These are phyloP conservation scores for Oreochromis aureus DNA, from an alignment of 2,113 vertebrate species.

Conservation along the genomic window DNA sequence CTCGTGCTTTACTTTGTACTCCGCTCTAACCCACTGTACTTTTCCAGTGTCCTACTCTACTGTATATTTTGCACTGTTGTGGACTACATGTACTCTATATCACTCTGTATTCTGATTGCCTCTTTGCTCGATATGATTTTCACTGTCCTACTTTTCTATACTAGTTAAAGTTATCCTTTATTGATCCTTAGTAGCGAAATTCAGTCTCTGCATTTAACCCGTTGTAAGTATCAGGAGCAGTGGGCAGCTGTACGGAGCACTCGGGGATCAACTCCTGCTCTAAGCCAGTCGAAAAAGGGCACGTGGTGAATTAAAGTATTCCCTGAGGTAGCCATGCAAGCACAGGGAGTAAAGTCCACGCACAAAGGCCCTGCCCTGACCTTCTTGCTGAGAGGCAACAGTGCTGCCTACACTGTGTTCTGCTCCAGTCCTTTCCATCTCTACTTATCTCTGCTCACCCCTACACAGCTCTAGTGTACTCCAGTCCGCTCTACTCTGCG, in stretches of 20 bases:
- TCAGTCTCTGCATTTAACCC: not conserved
- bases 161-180: not conserved
- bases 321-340: not conserved
- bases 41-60: not conserved
- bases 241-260: not conserved
- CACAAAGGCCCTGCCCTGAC: not conserved
- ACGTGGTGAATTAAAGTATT: not conserved
- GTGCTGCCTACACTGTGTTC: not conserved
- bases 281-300: not conserved
- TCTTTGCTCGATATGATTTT: not conserved
- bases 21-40: not conserved
- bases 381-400: not conserved
- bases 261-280: not conserved
- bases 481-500: not conserved
- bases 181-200: not conserved
- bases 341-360: not conserved
- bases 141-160: not conserved
- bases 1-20: not conserved
- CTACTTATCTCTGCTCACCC: not conserved
- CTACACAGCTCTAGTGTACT: not conserved
- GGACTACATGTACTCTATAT: not conserved
- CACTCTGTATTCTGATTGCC: not conserved
- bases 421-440: not conserved
- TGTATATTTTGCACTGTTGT: not conserved
- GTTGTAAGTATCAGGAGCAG: not conserved